Base-by-base conservation (phyloP, 2,888 invertebrate species). In the Troglohyphantes excavatus region DNA sequence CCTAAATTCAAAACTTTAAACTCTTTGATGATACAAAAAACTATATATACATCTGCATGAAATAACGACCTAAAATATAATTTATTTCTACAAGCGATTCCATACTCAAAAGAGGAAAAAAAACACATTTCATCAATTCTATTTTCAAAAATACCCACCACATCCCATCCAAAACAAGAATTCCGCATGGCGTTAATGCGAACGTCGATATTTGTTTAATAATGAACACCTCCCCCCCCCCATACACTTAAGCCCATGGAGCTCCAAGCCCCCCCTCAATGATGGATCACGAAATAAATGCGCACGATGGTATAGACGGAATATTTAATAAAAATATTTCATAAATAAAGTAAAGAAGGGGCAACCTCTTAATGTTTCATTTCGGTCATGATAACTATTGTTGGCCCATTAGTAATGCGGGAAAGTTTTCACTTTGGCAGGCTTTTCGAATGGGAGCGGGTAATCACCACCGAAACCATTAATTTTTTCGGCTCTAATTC, bases 251-350 rank as follows among this genome's bases (percentile, higher is more conserved):
- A 63, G 21, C 39, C 39, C 39, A 39, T 39, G 39, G 39, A 39
- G 3, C 39, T 39, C 39, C 13, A 23, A 23, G 13, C 43, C 43
- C 46, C 53, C 65, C 46, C 73, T 2, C 43, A 11, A 63, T 86
- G 85, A 86, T 78, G 76, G 85, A 86, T 78, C 68, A 46, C 76
- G 76, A 27, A 61, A 86, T 86, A 61, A 86, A 86, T 33, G 67
- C 53, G 26, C 67, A 59, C 53, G 76, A 23, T 1, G 21, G 29
- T 27, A 21, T 53, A 70, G 68, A 70, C 53, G 78, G 85, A 86
- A 86, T 78, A 86, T 86, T 86, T 86, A 86, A 86, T 86, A 86
- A 86, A 86, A 86, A 86, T 86, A 86, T 86, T 86, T 86, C 78
- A 86, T 86, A 86, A 86, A 86, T 86, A 86, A 78, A 70, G 76